phyloP scores from a whole-genome alignment of 2,113 vertebrate species.

The Pseudois nayaur region DNA sequence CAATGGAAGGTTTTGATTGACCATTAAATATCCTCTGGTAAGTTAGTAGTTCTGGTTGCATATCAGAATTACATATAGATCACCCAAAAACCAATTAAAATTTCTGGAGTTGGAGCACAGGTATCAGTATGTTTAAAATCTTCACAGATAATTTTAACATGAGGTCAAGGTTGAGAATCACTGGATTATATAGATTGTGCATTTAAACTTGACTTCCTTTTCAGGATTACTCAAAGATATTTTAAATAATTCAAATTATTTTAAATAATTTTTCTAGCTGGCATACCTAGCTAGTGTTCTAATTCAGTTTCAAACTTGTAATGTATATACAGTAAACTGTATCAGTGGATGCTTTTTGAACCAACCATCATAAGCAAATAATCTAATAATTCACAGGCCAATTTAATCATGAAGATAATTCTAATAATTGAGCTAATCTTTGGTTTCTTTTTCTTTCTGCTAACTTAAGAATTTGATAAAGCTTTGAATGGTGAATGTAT shows the following conservation, averaged over 20 bases:
- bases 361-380: background rate
- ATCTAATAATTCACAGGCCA: background rate
- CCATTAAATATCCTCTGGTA: background rate
- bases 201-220: background rate
- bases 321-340: background rate
- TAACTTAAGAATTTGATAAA: background rate
- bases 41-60: background rate
- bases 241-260: background rate
- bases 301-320: slow-evolving; percentile 18
- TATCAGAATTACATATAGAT: background rate
- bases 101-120: background rate
- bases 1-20: slow-evolving; percentile 7
- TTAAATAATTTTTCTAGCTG: background rate
- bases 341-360: background rate
- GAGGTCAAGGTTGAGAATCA: background rate
- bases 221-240: background rate
- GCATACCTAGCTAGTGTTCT: background rate
- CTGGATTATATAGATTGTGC: background rate
- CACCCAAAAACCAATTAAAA: background rate
- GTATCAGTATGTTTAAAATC: background rate
- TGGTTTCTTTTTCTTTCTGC: background rate
- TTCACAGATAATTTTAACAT: background rate
- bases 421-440: background rate
- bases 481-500: background rate
- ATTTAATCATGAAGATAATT: background rate